Evolutionary conservation across 2,113 vertebrate species (phyloP), one percentile per base, ranked within the genome.

Genomic region (Daubentonia madagascariensis): DNA sequence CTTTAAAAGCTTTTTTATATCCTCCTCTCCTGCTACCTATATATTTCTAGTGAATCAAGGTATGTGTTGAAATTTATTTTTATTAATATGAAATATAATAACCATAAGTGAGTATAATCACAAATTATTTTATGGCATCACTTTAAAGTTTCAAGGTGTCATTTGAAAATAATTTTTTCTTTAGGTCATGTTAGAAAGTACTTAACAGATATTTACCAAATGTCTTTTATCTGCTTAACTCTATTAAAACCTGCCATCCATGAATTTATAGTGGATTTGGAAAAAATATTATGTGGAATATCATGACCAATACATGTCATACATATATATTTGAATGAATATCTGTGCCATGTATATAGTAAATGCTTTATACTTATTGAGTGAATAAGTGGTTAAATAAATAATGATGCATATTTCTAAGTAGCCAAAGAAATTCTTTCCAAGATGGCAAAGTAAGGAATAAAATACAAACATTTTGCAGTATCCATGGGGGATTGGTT

Each of bases 101-200:
- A 91, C 61, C 6, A 12, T 35, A 72, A 32, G 23, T 75, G 10
- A 91, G 35, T 85, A 84, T 73, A 52, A 93, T 86, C 28, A 95
- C 4, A 94, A 48, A 79, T 23, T 40, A 68, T 78, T 90, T 52
- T 92, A 80, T 79, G 40, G 14, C 0, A 35, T 86, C 6, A 57
- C n/a, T 95, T 83, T 83, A 73, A 96, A 94, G 17, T 93, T 95
- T 68, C 11, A 91, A 80, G 48, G 54, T 91, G 54, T 13, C 45
- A 48, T 50, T 95, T 94, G 30, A n/a, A 72, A 78, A 35, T 75
- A 35, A 6, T 75, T 94, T 52, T 65, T 94, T 96, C 5, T 65
- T 75, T 35, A 59, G 35, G 2, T 92, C 35, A 96, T 43, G 20
- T 78, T 89, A 95, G 32, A 81, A 94, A 78, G 11, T 94, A 52